Evolutionary conservation across 1,140 invertebrate species (phyloP), one percentile per base, ranked within the genome.

Genomic region (Globodera rostochiensis): DNA sequence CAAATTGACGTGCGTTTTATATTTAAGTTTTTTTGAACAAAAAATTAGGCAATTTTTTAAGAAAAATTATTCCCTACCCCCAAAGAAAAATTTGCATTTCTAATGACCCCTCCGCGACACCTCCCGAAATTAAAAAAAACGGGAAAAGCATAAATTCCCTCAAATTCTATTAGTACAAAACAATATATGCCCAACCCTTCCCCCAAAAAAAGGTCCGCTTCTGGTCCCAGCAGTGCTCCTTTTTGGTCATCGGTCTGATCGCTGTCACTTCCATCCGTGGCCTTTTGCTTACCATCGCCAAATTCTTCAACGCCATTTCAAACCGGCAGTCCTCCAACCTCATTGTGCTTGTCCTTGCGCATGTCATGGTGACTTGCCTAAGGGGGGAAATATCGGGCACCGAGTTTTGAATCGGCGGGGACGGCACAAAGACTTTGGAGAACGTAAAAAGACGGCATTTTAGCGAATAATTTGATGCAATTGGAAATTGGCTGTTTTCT

Each of bases 301-400:
- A 98, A 95, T 99, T 99, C 91, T 99, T 99, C 92, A 98, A 99
- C 91, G 96, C 96, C 86, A 97, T 99, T 88, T 98, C 97, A n/a
- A 98, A 96, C 85, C 97, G 95, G 82, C 98, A 98, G 91, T 98
- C 96, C 45, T 98, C 97, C 46, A 99, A 99, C 90, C 94, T 99
- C 64, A 98, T 99, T 85, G 97, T 99, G 6, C 90, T 99, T 46
- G 94, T 96, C 83, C 91, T 99, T 21, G 97, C 97, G 21, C 96
- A 99, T 92, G 95, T 99, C 84, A 99, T 99, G 97, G 94, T 94
- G 91, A 91, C 91, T 75, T 87, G 36, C 53, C 4, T 3, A 53
- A 11, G 2, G 53, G 2, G 53, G 53, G 6, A 36, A 36, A 36
- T 36, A 36, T 36, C 36, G 36, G 36, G 36, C 25, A 25, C 25